These are phyloP conservation scores for Thalassarche chlororhynchos DNA, from an alignment of 2,113 vertebrate genomes.

Conservation along the genomic window DNA sequence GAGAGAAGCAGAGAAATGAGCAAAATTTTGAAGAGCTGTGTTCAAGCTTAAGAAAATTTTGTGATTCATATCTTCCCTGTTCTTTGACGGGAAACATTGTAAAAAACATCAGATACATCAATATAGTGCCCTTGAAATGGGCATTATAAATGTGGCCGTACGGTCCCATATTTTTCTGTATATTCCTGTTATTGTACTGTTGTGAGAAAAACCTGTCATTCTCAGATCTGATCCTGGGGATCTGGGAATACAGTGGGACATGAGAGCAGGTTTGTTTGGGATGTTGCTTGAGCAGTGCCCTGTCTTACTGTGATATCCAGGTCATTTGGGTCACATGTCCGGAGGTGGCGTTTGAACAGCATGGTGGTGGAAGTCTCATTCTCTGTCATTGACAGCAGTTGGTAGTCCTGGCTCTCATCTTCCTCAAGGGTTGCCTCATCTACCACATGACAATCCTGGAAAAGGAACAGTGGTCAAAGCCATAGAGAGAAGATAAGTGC, in stretches of 20 bases:
- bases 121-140: not conserved
- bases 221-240: not conserved
- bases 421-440: constrained; percentile 61
- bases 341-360: constrained; percentile 69
- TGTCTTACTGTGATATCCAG: constrained; percentile 74
- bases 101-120: not conserved
- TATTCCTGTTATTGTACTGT: not conserved
- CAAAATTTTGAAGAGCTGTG: not conserved
- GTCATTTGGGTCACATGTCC: constrained; percentile 76
- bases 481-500: not conserved
- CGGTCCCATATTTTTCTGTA: not conserved
- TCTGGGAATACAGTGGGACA: not conserved
- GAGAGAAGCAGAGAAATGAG: not conserved
- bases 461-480: not conserved
- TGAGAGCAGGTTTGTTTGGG: not conserved
- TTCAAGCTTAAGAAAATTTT: not conserved
- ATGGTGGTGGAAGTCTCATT: constrained; percentile 69
- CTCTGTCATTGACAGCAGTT: constrained; percentile 73
- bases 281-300: not conserved
- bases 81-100: not conserved
- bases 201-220: not conserved
- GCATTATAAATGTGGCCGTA: not conserved
- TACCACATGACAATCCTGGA: constrained; percentile 72
- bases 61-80: not conserved
- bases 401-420: constrained; percentile 79